Conservation (phyloP, 2,113 vertebrate genomes). For the Hystrix brachyura region DNA sequence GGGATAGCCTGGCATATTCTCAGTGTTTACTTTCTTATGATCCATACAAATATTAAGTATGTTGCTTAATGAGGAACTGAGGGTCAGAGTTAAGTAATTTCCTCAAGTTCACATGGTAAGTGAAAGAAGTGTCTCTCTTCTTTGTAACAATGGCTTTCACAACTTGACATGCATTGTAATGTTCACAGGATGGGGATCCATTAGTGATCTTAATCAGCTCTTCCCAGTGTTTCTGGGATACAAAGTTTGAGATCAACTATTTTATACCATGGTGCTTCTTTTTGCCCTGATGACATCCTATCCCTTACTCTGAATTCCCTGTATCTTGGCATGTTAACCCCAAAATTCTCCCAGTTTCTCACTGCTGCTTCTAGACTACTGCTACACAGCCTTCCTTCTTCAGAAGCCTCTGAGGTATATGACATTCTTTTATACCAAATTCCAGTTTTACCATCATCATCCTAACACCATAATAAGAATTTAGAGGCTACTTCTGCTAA, state of each 20-base stretch:
- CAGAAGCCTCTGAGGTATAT: background rate
- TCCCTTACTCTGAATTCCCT: background rate
- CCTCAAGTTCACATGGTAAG: background rate
- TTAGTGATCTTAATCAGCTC: background rate
- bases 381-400: background rate
- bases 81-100: background rate
- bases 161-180: background rate
- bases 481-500: background rate
- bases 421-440: background rate
- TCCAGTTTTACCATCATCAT: background rate
- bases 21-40: background rate
- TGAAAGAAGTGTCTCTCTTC: background rate
- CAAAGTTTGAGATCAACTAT: background rate
- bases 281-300: background rate
- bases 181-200: background rate
- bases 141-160: background rate
- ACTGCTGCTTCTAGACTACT: background rate
- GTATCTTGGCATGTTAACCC: background rate
- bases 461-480: background rate
- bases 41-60: background rate
- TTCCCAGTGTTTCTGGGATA: background rate
- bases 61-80: background rate
- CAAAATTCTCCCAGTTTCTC: background rate
- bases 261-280: background rate
- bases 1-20: background rate